Evolutionary conservation across 2,797 vertebrate genomes (phyloP).

Genomic region (Gastrophryne carolinensis): DNA sequence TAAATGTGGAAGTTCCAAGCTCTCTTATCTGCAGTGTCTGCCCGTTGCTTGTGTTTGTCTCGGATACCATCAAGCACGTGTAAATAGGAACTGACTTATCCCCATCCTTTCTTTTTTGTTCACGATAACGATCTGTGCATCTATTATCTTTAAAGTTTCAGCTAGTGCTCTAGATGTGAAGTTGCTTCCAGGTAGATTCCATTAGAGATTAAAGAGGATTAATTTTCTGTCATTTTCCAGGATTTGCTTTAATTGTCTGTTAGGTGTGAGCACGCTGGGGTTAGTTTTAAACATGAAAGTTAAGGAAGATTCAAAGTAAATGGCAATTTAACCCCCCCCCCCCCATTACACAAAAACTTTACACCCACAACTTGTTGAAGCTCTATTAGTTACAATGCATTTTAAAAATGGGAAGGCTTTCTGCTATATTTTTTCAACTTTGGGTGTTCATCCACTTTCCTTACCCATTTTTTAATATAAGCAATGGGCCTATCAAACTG

Average conservation of each 20-base stretch:
- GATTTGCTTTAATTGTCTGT: constrained; percentile 8
- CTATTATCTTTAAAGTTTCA: not conserved
- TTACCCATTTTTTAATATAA: too few relatives aligned
- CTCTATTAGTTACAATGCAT: too few relatives aligned
- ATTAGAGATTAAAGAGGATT: constrained; percentile 4
- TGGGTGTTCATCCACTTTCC: too few relatives aligned
- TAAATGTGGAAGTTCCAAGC: constrained; percentile 2
- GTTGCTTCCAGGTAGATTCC: constrained; percentile 28
- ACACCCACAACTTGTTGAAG: too few relatives aligned
- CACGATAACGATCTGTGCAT: constrained; percentile 19
- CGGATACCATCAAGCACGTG: constrained; percentile 22
- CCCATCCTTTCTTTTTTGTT: constrained; percentile 10
- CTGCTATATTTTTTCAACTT: too few relatives aligned
- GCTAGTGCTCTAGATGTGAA: not conserved
- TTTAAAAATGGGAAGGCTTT: too few relatives aligned
- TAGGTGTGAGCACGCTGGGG: not conserved
- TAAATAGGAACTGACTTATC: constrained; percentile 44
- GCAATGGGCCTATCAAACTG: too few relatives aligned
- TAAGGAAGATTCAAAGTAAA: not conserved
- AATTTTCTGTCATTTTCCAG: not conserved
- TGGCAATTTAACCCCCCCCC: not conserved
- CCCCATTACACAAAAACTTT: too few relatives aligned
- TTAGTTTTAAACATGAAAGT: constrained; percentile 19
- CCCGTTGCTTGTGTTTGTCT: not conserved
- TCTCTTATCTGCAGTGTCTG: constrained; percentile 21